Evolutionary conservation across 2,113 vertebrate species (phyloP).

Genomic region (Oreochromis tanganicae): DNA sequence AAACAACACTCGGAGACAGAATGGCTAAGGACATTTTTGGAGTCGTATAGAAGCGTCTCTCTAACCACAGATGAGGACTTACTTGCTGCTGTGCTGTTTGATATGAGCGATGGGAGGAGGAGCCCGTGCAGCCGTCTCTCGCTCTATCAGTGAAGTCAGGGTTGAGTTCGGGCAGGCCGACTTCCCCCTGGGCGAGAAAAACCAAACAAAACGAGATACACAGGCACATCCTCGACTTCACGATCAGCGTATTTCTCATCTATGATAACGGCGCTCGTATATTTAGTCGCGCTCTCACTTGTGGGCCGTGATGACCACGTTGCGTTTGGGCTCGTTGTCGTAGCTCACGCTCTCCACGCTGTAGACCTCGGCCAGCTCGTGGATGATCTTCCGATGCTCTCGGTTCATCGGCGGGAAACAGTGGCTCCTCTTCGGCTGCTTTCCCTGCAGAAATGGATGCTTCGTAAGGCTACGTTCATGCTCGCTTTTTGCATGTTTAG

Average conservation of each 20-base stretch:
- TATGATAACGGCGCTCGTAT: rapidly evolving
- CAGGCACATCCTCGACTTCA: not conserved
- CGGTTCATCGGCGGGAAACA: conserved; percentile 95
- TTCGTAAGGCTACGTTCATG: not conserved
- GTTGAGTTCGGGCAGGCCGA: conserved; percentile 82
- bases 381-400: conserved; percentile 90
- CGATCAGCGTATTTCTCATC: not conserved
- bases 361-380: conserved; percentile 91
- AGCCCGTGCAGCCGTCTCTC: conserved; percentile 79
- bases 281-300: conserved; percentile 63
- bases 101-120: conserved; percentile 91
- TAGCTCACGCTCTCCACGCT: conserved; percentile 92
- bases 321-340: conserved; percentile 95
- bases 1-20: too few relatives aligned
- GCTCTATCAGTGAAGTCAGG: conserved; percentile 85
- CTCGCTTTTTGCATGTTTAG: not conserved
- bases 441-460: conserved; percentile 72
- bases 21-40: not conserved
- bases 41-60: not conserved
- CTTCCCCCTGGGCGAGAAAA: conserved; percentile 79
- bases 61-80: conserved; percentile 31
- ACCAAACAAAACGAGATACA: not conserved
- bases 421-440: conserved; percentile 85
- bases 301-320: conserved; percentile 88
- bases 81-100: conserved; percentile 89